phyloP scores from a whole-genome alignment of 2,113 vertebrate species.

The Cyanoramphus novaezelandiae region DNA sequence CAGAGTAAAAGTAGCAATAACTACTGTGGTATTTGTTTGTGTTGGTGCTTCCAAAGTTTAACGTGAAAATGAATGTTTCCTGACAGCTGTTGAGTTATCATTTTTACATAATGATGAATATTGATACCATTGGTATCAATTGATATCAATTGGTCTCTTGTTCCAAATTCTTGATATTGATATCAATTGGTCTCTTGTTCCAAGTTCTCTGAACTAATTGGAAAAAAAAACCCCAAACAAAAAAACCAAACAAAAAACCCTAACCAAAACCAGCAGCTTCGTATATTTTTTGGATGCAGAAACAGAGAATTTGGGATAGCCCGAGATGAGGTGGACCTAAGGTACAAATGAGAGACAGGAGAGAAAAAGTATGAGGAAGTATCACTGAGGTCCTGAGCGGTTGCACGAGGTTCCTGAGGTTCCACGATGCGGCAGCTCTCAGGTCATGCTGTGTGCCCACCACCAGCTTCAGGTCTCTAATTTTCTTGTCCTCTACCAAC shows the following conservation, averaged over 20 bases:
- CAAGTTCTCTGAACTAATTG: not conserved
- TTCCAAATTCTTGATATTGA: not conserved
- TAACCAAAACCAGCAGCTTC: not conserved
- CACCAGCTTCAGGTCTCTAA: not conserved
- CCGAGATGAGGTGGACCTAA: not conserved
- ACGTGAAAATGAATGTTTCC: not conserved
- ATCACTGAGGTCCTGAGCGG: not conserved
- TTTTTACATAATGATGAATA: not conserved
- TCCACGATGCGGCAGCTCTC: not conserved
- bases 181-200: not conserved
- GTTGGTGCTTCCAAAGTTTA: not conserved
- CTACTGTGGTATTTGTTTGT: not conserved
- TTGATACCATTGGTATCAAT: not conserved
- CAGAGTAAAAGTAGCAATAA: not conserved
- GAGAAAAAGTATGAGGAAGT: not conserved
- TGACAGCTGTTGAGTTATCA: not conserved
- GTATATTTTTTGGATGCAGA: not conserved
- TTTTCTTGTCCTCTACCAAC: not conserved
- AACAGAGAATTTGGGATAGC: not conserved
- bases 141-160: not conserved
- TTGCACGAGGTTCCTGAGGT: no score
- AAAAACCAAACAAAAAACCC: no score
- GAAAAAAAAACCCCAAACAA: not conserved
- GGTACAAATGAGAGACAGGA: not conserved
- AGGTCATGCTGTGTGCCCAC: fast-evolving